A percentile compares a stretch with the other conserved stretches of the same genome.
Evolutionary conservation across 2,797 vertebrate species (phyloP).

Genomic region (Ctenochaetus hawaiiensis): DNA sequence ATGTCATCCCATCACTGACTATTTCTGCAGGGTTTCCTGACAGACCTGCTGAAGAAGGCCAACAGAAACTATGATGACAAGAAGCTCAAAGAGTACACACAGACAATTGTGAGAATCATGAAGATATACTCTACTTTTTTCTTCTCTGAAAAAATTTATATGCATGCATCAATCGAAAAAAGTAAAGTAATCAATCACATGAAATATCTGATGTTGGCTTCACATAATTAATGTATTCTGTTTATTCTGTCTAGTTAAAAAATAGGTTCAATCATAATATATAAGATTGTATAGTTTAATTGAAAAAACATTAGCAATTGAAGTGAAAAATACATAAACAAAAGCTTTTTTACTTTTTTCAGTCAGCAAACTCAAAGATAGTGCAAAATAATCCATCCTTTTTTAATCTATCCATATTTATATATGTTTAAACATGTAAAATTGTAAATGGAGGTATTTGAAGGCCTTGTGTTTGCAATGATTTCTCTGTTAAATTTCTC

Average conservation of each 20-base stretch:
- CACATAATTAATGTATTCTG: too few relatives aligned
- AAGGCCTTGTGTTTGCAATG: not conserved
- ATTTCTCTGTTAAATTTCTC: conserved; percentile 8
- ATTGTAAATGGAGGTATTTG: not conserved
- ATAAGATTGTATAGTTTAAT: too few relatives aligned
- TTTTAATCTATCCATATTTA: not conserved
- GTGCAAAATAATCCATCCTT: not conserved
- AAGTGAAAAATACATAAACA: too few relatives aligned
- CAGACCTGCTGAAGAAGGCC: conserved; percentile 95
- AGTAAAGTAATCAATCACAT: too few relatives aligned
- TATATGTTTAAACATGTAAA: conserved; percentile 8
- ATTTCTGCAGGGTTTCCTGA: conserved; percentile 91
- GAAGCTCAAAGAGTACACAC: conserved; percentile 95
- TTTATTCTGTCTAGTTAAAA: too few relatives aligned
- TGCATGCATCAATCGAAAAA: too few relatives aligned
- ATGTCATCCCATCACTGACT: not conserved
- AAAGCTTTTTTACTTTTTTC: too few relatives aligned
- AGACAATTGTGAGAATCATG: conserved; percentile 91
- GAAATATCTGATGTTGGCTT: too few relatives aligned
- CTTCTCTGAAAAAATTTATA: too few relatives aligned
- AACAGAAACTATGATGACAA: conserved; percentile 93
- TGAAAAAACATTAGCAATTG: too few relatives aligned
- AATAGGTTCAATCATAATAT: too few relatives aligned
- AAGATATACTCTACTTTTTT: not conserved
- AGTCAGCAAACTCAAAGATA: too few relatives aligned